A percentile compares a stretch with the other conserved stretches of the same genome.
Conservation (phyloP, 2,888 invertebrate genomes). For the Meandrusa payeni region DNA sequence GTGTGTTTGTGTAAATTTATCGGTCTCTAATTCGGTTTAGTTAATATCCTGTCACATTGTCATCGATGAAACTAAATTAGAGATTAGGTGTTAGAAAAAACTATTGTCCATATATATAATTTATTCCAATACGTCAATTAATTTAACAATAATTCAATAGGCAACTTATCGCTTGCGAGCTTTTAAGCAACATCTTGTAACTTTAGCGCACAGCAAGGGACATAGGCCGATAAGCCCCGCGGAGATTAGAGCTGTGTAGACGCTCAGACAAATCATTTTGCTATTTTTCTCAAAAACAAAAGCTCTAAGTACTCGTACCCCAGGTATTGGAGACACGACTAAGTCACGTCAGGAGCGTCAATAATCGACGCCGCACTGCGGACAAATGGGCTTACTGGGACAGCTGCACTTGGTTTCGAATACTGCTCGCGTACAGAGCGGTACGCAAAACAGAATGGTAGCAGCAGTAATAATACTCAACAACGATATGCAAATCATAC, state of each 20-base stretch:
- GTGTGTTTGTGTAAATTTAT: too few relatives aligned
- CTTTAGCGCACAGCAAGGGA: constrained; percentile 44
- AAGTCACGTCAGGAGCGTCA: constrained; percentile 30
- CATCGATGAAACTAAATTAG: too few relatives aligned
- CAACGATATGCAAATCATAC: constrained; percentile 54
- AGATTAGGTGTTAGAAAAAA: constrained; percentile 3
- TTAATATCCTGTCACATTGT: too few relatives aligned
- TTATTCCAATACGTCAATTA: constrained; percentile 12
- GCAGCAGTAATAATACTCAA: constrained; percentile 41
- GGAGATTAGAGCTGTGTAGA: constrained; percentile 34
- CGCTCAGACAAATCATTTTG: constrained; percentile 45
- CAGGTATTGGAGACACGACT: too few relatives aligned
- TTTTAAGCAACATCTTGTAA: constrained; percentile 34
- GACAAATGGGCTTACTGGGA: constrained; percentile 37
- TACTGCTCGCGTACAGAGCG: constrained; percentile 38
- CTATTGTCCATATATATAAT: constrained; percentile 1
- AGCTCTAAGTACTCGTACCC: too few relatives aligned
- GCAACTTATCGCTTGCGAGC: constrained; percentile 25
- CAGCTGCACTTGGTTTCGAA: constrained; percentile 38
- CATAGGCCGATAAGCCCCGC: constrained; percentile 37
- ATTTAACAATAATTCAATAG: neutral
- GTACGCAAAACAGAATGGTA: constrained; percentile 40
- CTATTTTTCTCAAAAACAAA: neutral
- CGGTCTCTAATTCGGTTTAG: too few relatives aligned
- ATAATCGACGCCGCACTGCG: constrained; percentile 43